Base-by-base conservation (phyloP, 2,888 invertebrate genomes). In the Baronia brevicornis region DNA sequence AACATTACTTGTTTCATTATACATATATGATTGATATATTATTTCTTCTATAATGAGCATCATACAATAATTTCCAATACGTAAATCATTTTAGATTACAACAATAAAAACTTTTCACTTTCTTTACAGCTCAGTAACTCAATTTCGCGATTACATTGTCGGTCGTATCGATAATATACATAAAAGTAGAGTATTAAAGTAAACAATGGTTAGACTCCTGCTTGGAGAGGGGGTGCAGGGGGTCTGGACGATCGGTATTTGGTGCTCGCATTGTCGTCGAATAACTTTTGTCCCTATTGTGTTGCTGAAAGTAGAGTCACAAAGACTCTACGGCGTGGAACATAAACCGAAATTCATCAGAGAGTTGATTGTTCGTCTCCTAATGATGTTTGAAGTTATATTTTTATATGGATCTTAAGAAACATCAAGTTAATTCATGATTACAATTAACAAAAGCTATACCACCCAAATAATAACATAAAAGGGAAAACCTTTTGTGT, bases 201-300 rank as follows among this genome's bases (percentile, higher is more conserved):
- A 80, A 80, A 80, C 80, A 80, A 82, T 75, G 72, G 74, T 65
- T 69, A 69, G 70, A 66, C 63, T 61, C 61, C 59, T 60, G 55
- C 61, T 47, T 52, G 55, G 15, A 23, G 50, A 48, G 60, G 28
- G 48, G 63, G 60, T 57, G 60, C 52, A 50, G 54, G 62, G 68
- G 67, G 70, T 56, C 44, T 51, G 58, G 71, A 66, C 79, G 84
- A 82, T 84, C 82, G 84, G 84, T 84, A 84, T 85, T 84, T 79
- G 82, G 84, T 78, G 79, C 73, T 78, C 79, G 82, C 77, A 84
- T 82, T 84, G 84, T 84, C 78, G 80, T 75, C 73, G 80, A 79
- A 80, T 82, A 84, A 85, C 84, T 84, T 84, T 84, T 85, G 85
- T 84, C 79, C 84, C 84, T 77, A 84, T 85, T 84, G 82, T 84